Evolutionary conservation across 2,113 vertebrate genomes (phyloP), one percentile per base, ranked within the genome.

Genomic region (Lutjanus erythropterus): DNA sequence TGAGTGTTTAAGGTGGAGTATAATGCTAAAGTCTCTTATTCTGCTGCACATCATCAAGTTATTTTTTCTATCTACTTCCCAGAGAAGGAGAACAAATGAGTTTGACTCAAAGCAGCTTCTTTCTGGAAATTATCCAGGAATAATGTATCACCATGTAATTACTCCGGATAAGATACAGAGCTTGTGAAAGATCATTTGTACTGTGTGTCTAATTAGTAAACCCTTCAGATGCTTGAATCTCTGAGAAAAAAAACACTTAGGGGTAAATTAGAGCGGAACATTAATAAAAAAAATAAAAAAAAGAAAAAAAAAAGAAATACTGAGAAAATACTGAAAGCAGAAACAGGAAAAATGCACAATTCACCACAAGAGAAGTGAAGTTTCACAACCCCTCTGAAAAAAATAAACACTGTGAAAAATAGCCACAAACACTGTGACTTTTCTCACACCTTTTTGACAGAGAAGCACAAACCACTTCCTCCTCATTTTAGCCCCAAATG

Each of bases 111-210:
- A 91, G 93, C 91, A 86, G 85, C 90, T 87, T 89, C 87, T 93
- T 94, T 93, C 92, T 95, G 93, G 94, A 95, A 94, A 92, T 94
- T 92, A 92, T 94, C 94, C 93, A 94, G 93, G 93, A 95, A 95
- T 94, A 93, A 95, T 93, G 93, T 90, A 92, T 79, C 87, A 92
- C 83, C 85, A 86, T 95, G 95, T 95, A 95, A 96, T 96, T 95
- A 94, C 94, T 90, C 88, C 59, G 90, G 92, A 94, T 91, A 94
- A 95, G 94, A 95, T 94, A 92, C 92, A 92, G 87, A 89, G 94
- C 93, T 94, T 89, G 91, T 90, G 92, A 94, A 94, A 94, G 94
- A 95, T 94, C 93, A 95, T 94, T 96, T 96, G 93, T 94, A 94
- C 92, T 90, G 91, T 91, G 91, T 91, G 94, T 93, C 94, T 95